Conservation (phyloP, 2,888 invertebrate genomes). For the Pristionchus japonicus region DNA sequence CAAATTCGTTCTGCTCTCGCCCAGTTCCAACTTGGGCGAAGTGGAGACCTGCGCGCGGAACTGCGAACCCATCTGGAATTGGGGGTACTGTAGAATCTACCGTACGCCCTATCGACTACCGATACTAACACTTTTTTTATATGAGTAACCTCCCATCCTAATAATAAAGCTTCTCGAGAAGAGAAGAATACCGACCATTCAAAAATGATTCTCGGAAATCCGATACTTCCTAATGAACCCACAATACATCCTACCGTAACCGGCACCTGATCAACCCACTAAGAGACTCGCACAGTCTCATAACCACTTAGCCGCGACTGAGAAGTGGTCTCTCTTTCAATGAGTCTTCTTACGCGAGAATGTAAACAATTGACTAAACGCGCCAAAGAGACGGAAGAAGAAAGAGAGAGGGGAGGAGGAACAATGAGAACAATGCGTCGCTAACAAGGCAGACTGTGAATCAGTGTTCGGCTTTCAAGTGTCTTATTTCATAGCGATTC, state of each 20-base stretch:
- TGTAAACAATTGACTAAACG: constrained; percentile 38
- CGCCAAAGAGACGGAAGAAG: constrained; percentile 9
- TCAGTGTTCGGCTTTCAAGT: constrained; percentile 47
- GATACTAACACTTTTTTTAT: too few relatives aligned
- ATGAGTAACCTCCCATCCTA: too few relatives aligned
- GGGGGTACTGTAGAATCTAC: too few relatives aligned
- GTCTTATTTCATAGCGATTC: too few relatives aligned
- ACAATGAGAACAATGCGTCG: constrained; percentile 60
- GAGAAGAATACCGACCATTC: neutral
- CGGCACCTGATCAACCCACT: neutral
- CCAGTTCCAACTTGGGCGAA: constrained; percentile 62
- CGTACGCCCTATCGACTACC: too few relatives aligned
- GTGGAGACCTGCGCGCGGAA: constrained; percentile 49
- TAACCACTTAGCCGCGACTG: constrained; percentile 30
- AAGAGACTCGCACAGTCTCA: neutral
- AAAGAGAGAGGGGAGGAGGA: constrained; percentile 26
- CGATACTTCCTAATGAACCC: neutral
- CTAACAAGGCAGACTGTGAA: constrained; percentile 55
- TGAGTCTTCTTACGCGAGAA: neutral
- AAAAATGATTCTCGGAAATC: neutral
- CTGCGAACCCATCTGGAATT: constrained; percentile 21
- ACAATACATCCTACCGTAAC: neutral
- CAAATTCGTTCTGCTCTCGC: constrained; percentile 86
- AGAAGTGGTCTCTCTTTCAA: neutral
- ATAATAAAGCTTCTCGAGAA: too few relatives aligned